Percentiles rank a stretch among this genome's conserved stretches.
Conservation (phyloP, 2,888 invertebrate species). For the Seira musarum region DNA sequence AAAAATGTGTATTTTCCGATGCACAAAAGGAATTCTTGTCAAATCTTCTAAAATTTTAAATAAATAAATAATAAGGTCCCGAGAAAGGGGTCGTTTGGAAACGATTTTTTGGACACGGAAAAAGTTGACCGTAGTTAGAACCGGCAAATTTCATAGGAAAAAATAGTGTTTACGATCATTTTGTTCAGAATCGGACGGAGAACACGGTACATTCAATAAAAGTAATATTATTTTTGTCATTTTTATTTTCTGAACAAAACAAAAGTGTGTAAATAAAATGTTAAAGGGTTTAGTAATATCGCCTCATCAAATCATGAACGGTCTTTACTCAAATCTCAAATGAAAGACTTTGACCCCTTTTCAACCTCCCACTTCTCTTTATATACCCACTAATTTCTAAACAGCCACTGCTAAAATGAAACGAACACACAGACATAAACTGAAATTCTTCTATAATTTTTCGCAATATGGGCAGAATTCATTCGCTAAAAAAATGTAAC, state of each 20-base stretch:
- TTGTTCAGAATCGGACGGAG: no score
- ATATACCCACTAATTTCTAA: slow-evolving; percentile 6
- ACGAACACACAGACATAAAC: neutral
- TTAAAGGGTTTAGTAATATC: neutral
- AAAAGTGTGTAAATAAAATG: neutral
- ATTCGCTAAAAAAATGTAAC: slow-evolving; percentile 40
- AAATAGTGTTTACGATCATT: neutral
- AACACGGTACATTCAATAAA: no score
- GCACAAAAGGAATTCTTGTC: no score
- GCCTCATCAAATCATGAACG: neutral
- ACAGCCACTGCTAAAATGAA: neutral
- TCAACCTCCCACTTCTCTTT: neutral
- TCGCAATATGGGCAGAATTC: slow-evolving; percentile 32
- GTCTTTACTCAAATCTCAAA: neutral
- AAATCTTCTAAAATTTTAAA: no score
- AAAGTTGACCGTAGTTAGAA: no score
- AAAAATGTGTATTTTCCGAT: no score
- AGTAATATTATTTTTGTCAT: neutral
- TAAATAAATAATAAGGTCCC: no score
- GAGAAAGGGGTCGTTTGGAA: no score
- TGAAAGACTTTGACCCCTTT: slow-evolving; percentile 7
- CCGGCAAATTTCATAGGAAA: neutral
- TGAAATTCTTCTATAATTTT: slow-evolving; percentile 15
- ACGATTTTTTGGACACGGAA: no score
- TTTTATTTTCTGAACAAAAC: no score